Percentiles rank a stretch among this genome's conserved stretches.
Conservation (phyloP, 2,888 invertebrate genomes). For the Dasypolia templi region DNA sequence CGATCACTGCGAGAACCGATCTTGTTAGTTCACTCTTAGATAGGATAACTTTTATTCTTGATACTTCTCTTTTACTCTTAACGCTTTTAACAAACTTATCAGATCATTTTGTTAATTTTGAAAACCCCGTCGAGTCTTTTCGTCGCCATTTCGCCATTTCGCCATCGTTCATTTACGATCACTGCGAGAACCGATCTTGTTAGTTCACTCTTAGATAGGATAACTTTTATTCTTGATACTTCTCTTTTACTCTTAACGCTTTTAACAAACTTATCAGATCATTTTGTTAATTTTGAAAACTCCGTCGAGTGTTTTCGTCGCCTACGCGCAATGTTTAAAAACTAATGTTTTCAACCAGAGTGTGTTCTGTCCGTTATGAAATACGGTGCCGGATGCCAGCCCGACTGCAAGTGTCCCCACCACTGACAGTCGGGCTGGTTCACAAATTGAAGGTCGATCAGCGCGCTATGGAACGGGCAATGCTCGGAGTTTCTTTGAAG, state of each 20-base stretch:
- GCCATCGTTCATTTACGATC: constrained; percentile 42
- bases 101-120: not conserved
- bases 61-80: constrained; percentile 14
- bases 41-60: constrained; percentile 25
- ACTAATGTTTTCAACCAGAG: not conserved
- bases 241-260: constrained; percentile 10
- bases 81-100: not conserved
- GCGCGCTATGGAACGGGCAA: not conserved
- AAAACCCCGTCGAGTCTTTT: not conserved
- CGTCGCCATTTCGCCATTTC: not conserved
- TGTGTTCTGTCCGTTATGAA: not conserved
- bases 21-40: constrained; percentile 30
- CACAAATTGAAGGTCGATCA: not conserved
- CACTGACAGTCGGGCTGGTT: not conserved
- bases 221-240: constrained; percentile 24
- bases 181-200: constrained; percentile 25
- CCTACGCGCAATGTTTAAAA: not conserved
- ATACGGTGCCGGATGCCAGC: too few species aligned
- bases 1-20: constrained; percentile 25
- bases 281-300: not conserved
- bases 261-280: constrained; percentile 1
- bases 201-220: constrained; percentile 18
- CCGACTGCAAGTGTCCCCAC: too few species aligned
- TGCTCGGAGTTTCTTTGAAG: not conserved
- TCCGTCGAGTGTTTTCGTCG: not conserved